A percentile compares a stretch with the other conserved stretches of the same genome.
Evolutionary conservation across 1,140 invertebrate species (phyloP).

Genomic region (Cherax quadricarinatus): DNA sequence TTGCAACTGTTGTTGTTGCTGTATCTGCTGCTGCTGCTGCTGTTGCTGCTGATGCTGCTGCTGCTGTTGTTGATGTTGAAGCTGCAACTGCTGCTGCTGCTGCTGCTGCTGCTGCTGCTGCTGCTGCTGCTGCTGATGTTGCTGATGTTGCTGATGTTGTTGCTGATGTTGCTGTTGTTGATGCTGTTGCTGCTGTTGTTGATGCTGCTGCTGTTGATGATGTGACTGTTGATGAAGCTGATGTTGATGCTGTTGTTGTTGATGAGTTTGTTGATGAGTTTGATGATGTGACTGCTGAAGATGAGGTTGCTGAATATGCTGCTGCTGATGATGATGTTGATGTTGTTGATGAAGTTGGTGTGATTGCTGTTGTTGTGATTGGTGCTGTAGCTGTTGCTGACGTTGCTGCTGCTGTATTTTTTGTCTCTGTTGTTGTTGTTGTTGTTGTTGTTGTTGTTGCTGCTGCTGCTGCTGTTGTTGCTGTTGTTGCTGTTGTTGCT

Average conservation of each 20-base stretch:
- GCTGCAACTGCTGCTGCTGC: constrained; percentile 12
- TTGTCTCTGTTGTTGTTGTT: constrained; percentile 42
- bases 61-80: constrained; percentile 35
- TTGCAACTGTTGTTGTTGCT: constrained; percentile 35
- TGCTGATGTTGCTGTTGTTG: constrained; percentile 37
- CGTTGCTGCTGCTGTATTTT: constrained; percentile 31
- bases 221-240: constrained; percentile 1
- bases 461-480: constrained; percentile 43
- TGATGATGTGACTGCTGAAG: constrained; percentile 7
- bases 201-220: constrained; percentile 25
- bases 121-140: constrained; percentile 25
- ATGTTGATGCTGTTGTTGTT: not conserved
- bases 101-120: constrained; percentile 38
- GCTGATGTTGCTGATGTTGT: constrained; percentile 28
- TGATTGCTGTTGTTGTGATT: constrained; percentile 3
- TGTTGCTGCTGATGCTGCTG: constrained; percentile 22
- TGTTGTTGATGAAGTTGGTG: constrained; percentile 33
- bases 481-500: constrained; percentile 9
- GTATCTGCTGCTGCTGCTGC: constrained; percentile 29
- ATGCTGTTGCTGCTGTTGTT: constrained; percentile 30
- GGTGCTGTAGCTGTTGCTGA: constrained; percentile 24
- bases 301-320: constrained; percentile 17
- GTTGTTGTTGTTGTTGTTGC: constrained; percentile 28
- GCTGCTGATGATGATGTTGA: constrained; percentile 15
- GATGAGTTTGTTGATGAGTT: constrained; percentile 22